These are phyloP conservation scores for Pseudorectes ferrugineus DNA, from an alignment of 2,113 vertebrate species.

Conservation along the genomic window DNA sequence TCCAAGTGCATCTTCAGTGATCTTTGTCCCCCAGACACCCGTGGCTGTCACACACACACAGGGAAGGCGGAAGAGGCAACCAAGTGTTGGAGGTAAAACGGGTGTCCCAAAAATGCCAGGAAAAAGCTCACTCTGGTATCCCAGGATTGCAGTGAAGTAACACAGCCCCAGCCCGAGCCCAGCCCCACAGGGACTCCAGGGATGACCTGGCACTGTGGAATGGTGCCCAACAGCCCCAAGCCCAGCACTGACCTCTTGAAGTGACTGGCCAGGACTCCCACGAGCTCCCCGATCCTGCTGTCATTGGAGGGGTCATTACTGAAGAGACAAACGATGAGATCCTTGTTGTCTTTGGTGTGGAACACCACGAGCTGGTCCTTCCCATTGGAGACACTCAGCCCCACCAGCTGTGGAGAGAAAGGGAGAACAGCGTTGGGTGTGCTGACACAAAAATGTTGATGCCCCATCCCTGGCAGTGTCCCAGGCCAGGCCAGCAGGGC, in stretches of 20 bases:
- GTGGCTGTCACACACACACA: not conserved
- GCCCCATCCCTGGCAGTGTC: fast-evolving
- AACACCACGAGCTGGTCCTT: conserved; percentile 97
- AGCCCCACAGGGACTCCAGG: not conserved
- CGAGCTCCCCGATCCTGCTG: conserved; percentile 92
- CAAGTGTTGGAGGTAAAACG: fast-evolving
- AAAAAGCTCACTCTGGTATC: not conserved
- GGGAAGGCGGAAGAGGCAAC: not conserved
- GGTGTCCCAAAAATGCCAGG: not conserved
- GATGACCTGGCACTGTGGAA: too few species aligned
- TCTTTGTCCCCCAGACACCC: not conserved
- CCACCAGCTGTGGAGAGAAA: conserved; percentile 80
- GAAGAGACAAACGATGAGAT: conserved; percentile 92
- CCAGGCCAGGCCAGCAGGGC: fast-evolving
- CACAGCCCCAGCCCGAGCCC: not conserved
- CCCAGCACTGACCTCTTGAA: conserved; percentile 87
- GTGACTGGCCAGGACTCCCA: conserved; percentile 90
- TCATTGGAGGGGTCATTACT: conserved; percentile 82
- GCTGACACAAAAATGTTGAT: fast-evolving
- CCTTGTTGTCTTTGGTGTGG: conserved; percentile 94
- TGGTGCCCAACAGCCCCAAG: not conserved
- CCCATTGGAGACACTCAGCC: conserved; percentile 92
- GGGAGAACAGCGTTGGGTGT: fast-evolving
- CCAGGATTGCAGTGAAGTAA: not conserved
- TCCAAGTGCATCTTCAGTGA: not conserved